A percentile compares a stretch with the other conserved stretches of the same genome.
These are phyloP conservation scores for Fukomys damarensis DNA, from an alignment of 2,113 vertebrate species.

Conservation along the genomic window DNA sequence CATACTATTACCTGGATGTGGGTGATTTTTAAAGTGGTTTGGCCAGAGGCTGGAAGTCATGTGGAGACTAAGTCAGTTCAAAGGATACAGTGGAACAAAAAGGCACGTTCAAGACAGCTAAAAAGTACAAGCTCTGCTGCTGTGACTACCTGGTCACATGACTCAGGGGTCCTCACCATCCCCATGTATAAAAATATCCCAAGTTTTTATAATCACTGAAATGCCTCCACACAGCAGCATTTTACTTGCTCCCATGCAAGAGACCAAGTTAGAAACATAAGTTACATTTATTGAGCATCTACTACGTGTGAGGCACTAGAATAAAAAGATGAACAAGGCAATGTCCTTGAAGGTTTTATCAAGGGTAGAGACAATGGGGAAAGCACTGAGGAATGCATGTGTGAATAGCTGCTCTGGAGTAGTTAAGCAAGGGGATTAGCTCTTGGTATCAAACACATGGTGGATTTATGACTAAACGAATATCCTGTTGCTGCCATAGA, in stretches of 20 bases:
- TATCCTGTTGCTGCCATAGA: neutral
- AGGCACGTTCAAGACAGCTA: neutral
- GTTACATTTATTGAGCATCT: neutral
- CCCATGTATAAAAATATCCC: neutral
- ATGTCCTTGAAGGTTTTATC: neutral
- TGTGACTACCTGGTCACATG: neutral
- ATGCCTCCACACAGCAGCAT: neutral
- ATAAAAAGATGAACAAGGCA: neutral
- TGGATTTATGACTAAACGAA: neutral
- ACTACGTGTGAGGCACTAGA: neutral
- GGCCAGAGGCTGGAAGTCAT: neutral
- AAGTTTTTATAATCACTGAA: neutral
- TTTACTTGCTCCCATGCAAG: neutral
- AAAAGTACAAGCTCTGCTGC: neutral
- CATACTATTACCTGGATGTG: neutral
- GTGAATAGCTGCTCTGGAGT: neutral
- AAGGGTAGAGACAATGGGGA: neutral
- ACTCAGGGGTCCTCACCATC: neutral
- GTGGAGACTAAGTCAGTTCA: neutral
- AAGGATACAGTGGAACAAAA: neutral
- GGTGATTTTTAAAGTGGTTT: neutral
- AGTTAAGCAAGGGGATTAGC: neutral
- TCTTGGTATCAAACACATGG: neutral
- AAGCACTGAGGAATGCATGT: neutral
- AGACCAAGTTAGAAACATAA: conserved; percentile 1